Base-by-base conservation (phyloP, 2,888 invertebrate genomes). In the Eutolmus rufibarbis region DNA sequence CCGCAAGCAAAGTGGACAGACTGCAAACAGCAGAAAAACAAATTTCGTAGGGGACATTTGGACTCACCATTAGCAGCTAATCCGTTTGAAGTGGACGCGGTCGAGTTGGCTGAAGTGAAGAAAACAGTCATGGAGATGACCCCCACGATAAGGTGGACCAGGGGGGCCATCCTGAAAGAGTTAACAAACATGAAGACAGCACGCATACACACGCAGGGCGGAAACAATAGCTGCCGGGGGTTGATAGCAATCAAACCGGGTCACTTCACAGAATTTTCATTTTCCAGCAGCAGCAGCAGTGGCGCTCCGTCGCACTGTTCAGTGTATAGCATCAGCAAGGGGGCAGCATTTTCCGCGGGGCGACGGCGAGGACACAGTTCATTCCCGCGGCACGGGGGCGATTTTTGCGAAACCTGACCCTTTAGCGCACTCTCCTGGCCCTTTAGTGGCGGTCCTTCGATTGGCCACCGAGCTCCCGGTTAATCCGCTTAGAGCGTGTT, bases 61-160 rank as follows among this genome's bases (percentile, higher is more conserved):
- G 7, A 87, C 88, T 88, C 84, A 89, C 89, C 86, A 87, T 88
- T 89, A 46, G 87, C 87, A 43, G 86, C 81, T 87, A 88, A 87
- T 87, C 87, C 89, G 78, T 76, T 86, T 34, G 87, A 79, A 43
- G 89, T 81, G 74, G 89, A 87, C 78, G 88, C 66, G 46, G 87
- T 88, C 78, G 81, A 87, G 23, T 84, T 86, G 57, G 87, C 87
- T 51, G 86, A 87, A 16, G 88, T 77, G 57, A 87, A 82, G n/a
- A 88, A 79, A 57, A 87, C 66, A 74, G 85, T 56, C 86, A 88
- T 31, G 40, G 78, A 84, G 85, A 89, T 78, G 86, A 84, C 88
- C 88, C 89, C 89, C 84, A 88, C 66, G 78, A 87, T 81, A 77
- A 86, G 23, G n/a, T 74, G 76, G 37, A 88, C 76, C 43, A 46